phyloP scores from a whole-genome alignment of 2,113 vertebrate species.

The Ochotona curzoniae region DNA sequence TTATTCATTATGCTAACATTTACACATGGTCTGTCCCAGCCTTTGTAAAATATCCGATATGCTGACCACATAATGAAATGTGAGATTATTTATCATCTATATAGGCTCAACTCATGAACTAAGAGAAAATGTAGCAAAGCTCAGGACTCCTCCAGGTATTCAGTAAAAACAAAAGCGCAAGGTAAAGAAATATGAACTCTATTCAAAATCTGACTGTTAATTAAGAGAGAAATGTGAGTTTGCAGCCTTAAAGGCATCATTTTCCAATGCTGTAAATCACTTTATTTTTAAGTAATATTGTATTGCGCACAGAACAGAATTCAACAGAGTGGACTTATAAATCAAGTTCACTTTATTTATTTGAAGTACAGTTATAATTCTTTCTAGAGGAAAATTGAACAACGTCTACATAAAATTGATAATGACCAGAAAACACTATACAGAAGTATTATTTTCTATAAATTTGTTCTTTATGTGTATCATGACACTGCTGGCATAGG shows the following conservation, averaged over 20 bases:
- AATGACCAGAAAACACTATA: not conserved
- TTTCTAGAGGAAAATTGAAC: not conserved
- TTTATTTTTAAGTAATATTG: not conserved
- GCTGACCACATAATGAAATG: not conserved
- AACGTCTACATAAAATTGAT: constrained; percentile 13
- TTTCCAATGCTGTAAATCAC: not conserved
- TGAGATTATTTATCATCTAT: not conserved
- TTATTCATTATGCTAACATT: not conserved
- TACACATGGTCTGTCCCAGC: not conserved
- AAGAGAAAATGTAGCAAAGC: not conserved
- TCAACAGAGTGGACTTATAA: not conserved
- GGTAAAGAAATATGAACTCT: not conserved
- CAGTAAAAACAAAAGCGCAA: not conserved
- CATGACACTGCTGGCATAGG: too few species aligned
- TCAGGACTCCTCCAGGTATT: not conserved
- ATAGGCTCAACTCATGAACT: not conserved
- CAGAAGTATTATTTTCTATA: not conserved
- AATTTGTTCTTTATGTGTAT: too few species aligned
- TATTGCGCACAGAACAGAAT: not conserved
- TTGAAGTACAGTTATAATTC: constrained; percentile 7
- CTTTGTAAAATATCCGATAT: not conserved
- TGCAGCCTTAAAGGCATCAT: not conserved
- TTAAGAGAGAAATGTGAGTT: not conserved
- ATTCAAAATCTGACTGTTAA: constrained; percentile 1
- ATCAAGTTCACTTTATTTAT: constrained; percentile 2